Conservation (phyloP, 2,113 vertebrate species). For the Eidolon helvum region DNA sequence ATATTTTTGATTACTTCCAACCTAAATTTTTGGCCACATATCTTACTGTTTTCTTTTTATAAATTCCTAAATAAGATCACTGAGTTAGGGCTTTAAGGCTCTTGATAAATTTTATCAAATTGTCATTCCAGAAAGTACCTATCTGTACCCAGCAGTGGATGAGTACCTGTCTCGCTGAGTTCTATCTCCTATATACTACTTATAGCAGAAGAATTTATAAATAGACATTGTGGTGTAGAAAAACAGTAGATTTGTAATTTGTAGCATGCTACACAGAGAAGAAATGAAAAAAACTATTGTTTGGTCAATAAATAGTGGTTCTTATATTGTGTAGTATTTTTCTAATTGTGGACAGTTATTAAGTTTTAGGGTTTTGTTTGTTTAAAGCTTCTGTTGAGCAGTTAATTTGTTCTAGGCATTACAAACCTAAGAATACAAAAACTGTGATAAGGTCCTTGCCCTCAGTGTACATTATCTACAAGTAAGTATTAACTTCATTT, state of each 20-base stretch:
- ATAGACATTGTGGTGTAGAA: not conserved
- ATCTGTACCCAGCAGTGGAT: not conserved
- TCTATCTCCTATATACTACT: not conserved
- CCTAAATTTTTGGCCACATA: not conserved
- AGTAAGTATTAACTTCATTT: not conserved
- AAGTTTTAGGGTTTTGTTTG: not conserved
- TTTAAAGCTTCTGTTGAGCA: not conserved
- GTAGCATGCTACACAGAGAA: not conserved
- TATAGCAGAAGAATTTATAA: not conserved
- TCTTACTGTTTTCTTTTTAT: constrained; percentile 1
- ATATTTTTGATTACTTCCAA: constrained; percentile 30
- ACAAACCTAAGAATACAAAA: not conserved
- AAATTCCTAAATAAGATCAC: not conserved
- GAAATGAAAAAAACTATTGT: not conserved
- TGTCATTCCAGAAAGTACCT: constrained; percentile 1
- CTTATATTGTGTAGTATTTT: not conserved
- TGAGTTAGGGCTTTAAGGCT: not conserved
- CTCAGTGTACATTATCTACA: not conserved
- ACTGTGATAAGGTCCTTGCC: not conserved
- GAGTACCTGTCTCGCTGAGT: not conserved
- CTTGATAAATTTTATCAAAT: not conserved
- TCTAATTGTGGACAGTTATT: not conserved
- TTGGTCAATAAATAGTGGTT: constrained; percentile 28
- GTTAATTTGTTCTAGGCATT: not conserved
- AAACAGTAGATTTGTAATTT: constrained; percentile 8